Base-by-base conservation (phyloP, 1,140 invertebrate genomes). In the Lordiphosa mommai region DNA sequence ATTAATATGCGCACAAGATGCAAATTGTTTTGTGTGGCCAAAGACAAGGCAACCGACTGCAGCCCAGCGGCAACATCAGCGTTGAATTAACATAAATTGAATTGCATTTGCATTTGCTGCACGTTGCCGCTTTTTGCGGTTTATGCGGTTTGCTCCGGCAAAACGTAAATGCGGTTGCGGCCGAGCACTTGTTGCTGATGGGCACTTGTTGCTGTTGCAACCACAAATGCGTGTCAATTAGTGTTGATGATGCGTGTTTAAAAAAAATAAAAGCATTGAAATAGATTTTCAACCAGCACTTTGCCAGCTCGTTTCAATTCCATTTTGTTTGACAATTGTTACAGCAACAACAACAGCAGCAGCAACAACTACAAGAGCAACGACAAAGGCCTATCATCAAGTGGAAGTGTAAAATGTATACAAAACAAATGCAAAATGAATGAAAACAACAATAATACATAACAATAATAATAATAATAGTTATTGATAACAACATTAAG, bases 21-120 rank as follows among this genome's bases (percentile, higher is more conserved):
- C 77, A 82, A 82, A 82, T 82, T 82, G 72, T 70, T 76, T 48
- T 76, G 72, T 76, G 72, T 72, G 77, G 77, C 77, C 72, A 82
- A 82, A 82, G 77, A 82, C 72, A 82, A 67, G 72, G 73, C 56
- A 37, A 50, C 27, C 49, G 52, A 49, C 33, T 41, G 41, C 51
- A 68, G 6, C 40, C 38, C 52, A 32, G 30, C 60, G 59, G 61
- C 40, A 51, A 20, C 48, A 46, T 37, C 57, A 69, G 68, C 63
- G 67, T 85, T 87, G 82, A 88, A 88, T 88, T 82, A 74, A 72
- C 76, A 80, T 84, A 86, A 88, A 88, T 88, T 88, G 86, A 88
- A 88, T 88, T 88, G 86, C 86, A 88, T 88, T 88, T 88, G 80
- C 80, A 70, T 82, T 80, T 80, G 76, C 58, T 65, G 66, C 69